These are phyloP conservation scores for Helleia helle DNA, from an alignment of 2,888 invertebrate species.

Conservation along the genomic window DNA sequence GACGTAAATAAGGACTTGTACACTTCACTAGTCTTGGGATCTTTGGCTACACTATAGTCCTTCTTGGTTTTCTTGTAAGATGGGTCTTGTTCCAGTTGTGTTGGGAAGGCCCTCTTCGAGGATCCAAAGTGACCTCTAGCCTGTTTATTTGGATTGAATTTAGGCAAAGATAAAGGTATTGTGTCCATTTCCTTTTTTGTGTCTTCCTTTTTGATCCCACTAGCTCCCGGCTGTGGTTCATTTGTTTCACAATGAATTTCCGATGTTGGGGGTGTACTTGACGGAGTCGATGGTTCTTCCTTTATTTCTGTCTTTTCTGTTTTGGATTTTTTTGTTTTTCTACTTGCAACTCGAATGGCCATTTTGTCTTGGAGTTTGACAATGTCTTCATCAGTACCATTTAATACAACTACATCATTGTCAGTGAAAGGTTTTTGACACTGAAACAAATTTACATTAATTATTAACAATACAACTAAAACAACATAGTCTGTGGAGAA, in stretches of 20 bases:
- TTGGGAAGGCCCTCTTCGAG: slow-evolving; percentile 46
- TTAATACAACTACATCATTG: slow-evolving; percentile 90
- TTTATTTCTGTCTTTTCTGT: slow-evolving; percentile 36
- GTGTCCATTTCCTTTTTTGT: slow-evolving; percentile 63
- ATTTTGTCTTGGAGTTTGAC: slow-evolving; percentile 77
- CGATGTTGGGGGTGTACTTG: slow-evolving; percentile 25
- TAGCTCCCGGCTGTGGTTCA: slow-evolving; percentile 41
- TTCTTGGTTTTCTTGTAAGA: slow-evolving; percentile 84
- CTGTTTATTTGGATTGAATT: slow-evolving; percentile 57
- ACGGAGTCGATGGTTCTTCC: slow-evolving; percentile 30
- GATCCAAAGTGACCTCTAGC: slow-evolving; percentile 60
- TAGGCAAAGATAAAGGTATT: slow-evolving; percentile 57
- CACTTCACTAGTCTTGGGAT: slow-evolving; percentile 91
- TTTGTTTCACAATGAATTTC: slow-evolving; percentile 52
- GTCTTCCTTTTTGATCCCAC: slow-evolving; percentile 52
- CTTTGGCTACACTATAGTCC: slow-evolving; percentile 90
- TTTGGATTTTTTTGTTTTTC: slow-evolving; percentile 79
- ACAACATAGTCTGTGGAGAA: too few relatives aligned
- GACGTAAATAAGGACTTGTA: slow-evolving; percentile 97
- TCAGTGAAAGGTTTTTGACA: slow-evolving; percentile 86
- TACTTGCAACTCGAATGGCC: slow-evolving; percentile 78
- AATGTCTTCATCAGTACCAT: slow-evolving; percentile 87
- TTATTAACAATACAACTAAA: too few relatives aligned
- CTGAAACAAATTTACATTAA: slow-evolving; percentile 51
- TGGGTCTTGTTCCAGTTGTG: slow-evolving; percentile 73